Evolutionary conservation across 2,113 vertebrate species (phyloP), one percentile per base, ranked within the genome.

Genomic region (Strix aluco): DNA sequence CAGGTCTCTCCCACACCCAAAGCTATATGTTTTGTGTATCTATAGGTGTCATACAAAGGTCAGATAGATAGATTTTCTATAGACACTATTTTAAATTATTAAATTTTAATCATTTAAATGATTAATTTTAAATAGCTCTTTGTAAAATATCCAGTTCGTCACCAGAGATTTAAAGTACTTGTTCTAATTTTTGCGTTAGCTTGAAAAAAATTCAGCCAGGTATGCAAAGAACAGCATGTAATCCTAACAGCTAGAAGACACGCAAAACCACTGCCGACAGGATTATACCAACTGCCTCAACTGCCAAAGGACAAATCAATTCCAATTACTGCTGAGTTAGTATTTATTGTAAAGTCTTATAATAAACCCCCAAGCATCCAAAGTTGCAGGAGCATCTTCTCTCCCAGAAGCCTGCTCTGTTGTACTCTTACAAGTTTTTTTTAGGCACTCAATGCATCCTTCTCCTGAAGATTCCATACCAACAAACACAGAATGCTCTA

Each of bases 1-100:
- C 44, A 6, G 6, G 19, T 40, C 26, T 23, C n/a, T 34, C 36
- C 38, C 21, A 11, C 15, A 19, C 21, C 25, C 46, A 74, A 13
- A 40, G 23, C 40, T 62, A 1, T 16, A 17, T 3, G 2, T 10
- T 88, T 65, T 15, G 29, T 42, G 8, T 12, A 14, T 2, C 46
- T 0, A 12, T 0, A 77, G 20, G 6, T 13, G 4, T 15, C 15
- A 18, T 2, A 25, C n/a, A 20, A 34, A 63, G 26, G 29, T 29
- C 27, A 67, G 20, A 58, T 7, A 23, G 9, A 34, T 7, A 26
- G 15, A 55, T 57, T 59, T 25, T 25, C 11, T 1, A 6, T 1
- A 78, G 11, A 51, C 12, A 25, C 2, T 21, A 27, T 6, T 65
- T 46, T 20, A 52, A 80, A 54, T 22, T 1, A 55, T 34, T 63